These are phyloP conservation scores for Cosmorhoe ocellata DNA, from an alignment of 2,888 invertebrate species.

Conservation along the genomic window DNA sequence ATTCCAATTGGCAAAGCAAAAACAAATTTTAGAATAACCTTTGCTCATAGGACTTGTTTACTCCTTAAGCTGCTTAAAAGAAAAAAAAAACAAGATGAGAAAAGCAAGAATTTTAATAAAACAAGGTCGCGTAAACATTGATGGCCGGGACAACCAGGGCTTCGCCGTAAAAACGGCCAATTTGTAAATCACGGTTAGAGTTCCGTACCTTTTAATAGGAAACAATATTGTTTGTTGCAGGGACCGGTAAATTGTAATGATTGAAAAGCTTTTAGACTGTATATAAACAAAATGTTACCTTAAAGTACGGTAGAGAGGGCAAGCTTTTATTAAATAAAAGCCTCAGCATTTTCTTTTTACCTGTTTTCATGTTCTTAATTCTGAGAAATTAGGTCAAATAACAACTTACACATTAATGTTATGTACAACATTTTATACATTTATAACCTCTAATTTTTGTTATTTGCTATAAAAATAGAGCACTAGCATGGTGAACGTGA, in stretches of 20 bases:
- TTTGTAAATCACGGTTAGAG: constrained; percentile 25
- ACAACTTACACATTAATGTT: neutral
- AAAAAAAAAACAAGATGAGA: constrained; percentile 35
- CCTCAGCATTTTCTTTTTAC: too few species aligned
- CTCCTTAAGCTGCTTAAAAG: neutral
- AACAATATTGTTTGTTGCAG: constrained; percentile 10
- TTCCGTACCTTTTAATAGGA: constrained; percentile 6
- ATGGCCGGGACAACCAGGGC: constrained; percentile 41
- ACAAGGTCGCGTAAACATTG: constrained; percentile 73
- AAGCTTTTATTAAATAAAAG: too few species aligned
- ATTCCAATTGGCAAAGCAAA: too few species aligned
- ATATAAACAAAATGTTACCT: neutral
- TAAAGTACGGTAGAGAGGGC: neutral
- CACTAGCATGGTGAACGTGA: constrained; percentile 10
- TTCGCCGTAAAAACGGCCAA: constrained; percentile 19
- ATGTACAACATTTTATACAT: too few species aligned
- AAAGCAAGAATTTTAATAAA: constrained; percentile 76
- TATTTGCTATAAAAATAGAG: too few species aligned
- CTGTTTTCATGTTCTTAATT: neutral
- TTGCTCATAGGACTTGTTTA: too few species aligned
- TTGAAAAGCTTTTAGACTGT: constrained; percentile 3
- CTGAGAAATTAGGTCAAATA: neutral
- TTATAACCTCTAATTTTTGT: too few species aligned
- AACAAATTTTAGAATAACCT: too few species aligned
- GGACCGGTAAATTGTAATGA: constrained; percentile 3